Percentiles rank a stretch among this genome's conserved stretches.
Conservation (phyloP, 2,888 invertebrate species). For the Fabriciana adippe region DNA sequence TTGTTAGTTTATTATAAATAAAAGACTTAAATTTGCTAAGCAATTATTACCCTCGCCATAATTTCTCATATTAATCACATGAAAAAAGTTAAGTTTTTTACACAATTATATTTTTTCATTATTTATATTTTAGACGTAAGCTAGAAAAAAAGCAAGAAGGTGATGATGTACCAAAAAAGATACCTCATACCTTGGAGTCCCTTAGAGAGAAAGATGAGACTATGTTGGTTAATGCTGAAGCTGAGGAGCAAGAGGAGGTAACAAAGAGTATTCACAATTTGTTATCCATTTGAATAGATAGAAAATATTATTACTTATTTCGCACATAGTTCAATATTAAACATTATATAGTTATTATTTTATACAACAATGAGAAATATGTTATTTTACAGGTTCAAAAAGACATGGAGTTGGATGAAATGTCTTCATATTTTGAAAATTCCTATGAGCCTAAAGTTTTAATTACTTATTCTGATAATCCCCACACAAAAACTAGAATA, state of each 20-base stretch:
- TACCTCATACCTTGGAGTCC: constrained; percentile 96
- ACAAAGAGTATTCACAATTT: not conserved
- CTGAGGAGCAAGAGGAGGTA: constrained; percentile 89
- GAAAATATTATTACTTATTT: too few species aligned
- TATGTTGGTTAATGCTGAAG: constrained; percentile 87
- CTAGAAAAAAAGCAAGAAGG: constrained; percentile 77
- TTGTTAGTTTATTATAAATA: too few species aligned
- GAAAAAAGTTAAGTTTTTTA: too few species aligned
- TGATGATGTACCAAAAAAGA: constrained; percentile 72
- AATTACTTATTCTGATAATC: constrained; percentile 97
- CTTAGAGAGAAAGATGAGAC: constrained; percentile 96
- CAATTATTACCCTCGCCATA: too few species aligned
- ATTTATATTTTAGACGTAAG: constrained; percentile 60
- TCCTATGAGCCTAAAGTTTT: constrained; percentile 96
- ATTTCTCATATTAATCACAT: too few species aligned
- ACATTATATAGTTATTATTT: not conserved
- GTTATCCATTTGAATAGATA: not conserved
- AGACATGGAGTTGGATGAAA: constrained; percentile 92
- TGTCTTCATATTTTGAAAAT: constrained; percentile 92
- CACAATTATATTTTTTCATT: too few species aligned
- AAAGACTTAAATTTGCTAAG: too few species aligned
- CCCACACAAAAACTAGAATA: constrained; percentile 92
- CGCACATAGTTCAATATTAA: too few species aligned
- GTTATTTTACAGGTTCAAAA: constrained; percentile 74
- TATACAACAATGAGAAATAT: constrained; percentile 1